Conservation (phyloP, 1,140 invertebrate genomes). For the Drosophila littoralis region DNA sequence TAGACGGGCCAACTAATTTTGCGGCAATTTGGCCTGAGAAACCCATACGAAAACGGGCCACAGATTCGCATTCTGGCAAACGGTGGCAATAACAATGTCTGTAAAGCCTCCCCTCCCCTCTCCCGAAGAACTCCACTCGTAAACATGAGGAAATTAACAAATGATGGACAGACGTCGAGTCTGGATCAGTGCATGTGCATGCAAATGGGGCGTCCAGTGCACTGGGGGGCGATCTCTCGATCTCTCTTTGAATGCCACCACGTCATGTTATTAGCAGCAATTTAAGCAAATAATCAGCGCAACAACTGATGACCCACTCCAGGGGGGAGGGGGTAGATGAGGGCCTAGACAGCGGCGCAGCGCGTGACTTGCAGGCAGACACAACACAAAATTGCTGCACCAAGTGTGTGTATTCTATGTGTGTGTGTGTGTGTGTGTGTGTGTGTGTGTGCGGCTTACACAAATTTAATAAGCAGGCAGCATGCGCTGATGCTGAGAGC, state of each 20-base stretch:
- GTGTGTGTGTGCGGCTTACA: constrained; percentile 47
- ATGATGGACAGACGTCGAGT: constrained; percentile 76
- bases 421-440: constrained; percentile 7
- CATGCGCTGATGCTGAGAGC: constrained; percentile 39
- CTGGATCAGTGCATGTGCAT: constrained; percentile 48
- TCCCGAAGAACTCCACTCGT: not conserved
- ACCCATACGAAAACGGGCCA: constrained; percentile 36
- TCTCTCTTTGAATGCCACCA: constrained; percentile 66
- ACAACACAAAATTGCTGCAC: constrained; percentile 57
- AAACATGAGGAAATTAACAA: constrained; percentile 75
- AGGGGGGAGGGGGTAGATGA: constrained; percentile 11
- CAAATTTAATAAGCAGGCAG: constrained; percentile 60
- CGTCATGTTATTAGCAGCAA: constrained; percentile 84
- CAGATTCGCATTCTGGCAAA: constrained; percentile 28
- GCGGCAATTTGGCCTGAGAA: constrained; percentile 53
- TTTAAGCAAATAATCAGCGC: constrained; percentile 84
- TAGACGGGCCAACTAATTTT: constrained; percentile 54
- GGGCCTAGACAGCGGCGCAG: constrained; percentile 35
- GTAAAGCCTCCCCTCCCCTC: not conserved
- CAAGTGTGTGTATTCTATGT: constrained; percentile 26
- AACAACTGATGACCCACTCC: constrained; percentile 59
- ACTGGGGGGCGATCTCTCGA: constrained; percentile 48
- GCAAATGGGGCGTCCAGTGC: constrained; percentile 58
- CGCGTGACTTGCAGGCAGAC: constrained; percentile 75
- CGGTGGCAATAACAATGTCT: constrained; percentile 39